Conservation (phyloP, 2,888 invertebrate species). For the Heliconius ismenius region DNA sequence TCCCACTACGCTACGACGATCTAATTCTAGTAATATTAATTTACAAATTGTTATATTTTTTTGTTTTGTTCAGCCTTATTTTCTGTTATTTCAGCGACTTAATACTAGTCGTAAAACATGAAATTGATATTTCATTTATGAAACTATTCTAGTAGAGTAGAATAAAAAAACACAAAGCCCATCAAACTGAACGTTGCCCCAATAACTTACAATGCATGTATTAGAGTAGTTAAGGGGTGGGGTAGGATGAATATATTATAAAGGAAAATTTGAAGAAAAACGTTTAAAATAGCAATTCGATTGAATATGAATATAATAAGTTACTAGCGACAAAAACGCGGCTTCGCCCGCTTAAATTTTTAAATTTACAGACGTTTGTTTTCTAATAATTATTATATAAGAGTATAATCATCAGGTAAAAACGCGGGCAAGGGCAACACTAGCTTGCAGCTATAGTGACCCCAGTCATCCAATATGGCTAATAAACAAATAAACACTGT, state of each 20-base stretch:
- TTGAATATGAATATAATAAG: too few relatives aligned
- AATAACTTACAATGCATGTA: constrained; percentile 15
- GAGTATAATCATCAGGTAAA: not conserved
- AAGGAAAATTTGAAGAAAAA: not conserved
- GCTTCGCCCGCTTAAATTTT: not conserved
- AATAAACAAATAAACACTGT: constrained; percentile 6
- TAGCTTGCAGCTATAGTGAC: not conserved
- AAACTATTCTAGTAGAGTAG: not conserved
- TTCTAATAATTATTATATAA: not conserved
- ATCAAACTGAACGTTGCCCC: constrained; percentile 1
- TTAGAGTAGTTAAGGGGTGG: not conserved
- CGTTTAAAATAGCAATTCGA: not conserved
- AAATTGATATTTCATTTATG: not conserved
- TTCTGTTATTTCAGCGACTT: not conserved
- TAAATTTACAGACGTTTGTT: not conserved
- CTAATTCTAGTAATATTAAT: not conserved
- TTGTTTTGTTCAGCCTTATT: too few relatives aligned
- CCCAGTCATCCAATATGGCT: constrained; percentile 8
- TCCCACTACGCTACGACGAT: not conserved
- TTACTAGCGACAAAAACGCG: too few relatives aligned
- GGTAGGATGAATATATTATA: not conserved
- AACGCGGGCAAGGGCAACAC: constrained; percentile 28
- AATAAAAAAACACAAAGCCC: constrained; percentile 1
- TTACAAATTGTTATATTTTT: too few relatives aligned
- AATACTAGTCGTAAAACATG: not conserved